Base-by-base conservation (phyloP, 2,113 vertebrate genomes). In the Cariama cristata region DNA sequence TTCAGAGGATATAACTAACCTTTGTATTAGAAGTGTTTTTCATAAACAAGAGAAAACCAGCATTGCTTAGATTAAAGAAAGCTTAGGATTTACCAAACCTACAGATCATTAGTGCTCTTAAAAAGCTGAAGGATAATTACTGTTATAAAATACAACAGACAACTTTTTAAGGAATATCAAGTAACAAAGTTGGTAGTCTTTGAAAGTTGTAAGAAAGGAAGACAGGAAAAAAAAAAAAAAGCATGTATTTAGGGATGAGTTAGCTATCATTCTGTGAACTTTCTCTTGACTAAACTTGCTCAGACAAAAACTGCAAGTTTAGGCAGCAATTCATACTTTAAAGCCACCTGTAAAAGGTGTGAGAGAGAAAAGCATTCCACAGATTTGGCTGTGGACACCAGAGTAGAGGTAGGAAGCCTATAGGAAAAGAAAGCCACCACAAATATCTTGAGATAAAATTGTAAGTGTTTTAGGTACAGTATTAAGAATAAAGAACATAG, bases 231-330 rank as follows among this genome's bases (percentile, higher is more conserved):
- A 45, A 87, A 45, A 87, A 86, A 47, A 22, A 19, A 0, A 27
- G 4, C 4, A 1, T 77, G 8, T 69, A 16, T 81, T 59, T 85
- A 44, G 42, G 47, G 81, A 60, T 79, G 67, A 83, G 40, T 88
- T 40, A 60, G 32, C 23, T 62, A 12, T 68, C 35, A 50, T 67
- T 80, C 35, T 95, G 38, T 67, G 52, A 74, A 27, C 23, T 33
- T 91, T 93, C 72, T 94, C 80, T 93, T 94, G 80, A 87, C 60
- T 87, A 40, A 87, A 86, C 77, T 85, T 87, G 84, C 64, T 93
- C 35, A 76, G 52, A 93, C 27, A 68, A 75, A 84, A 59, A 6
- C 35, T 89, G 60, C 84, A 87, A 60, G 74, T 95, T 75, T 55
- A 84, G 60, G 38, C 64, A 60, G 20, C 9, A 52, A 59, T 58